Evolutionary conservation across 2,888 invertebrate species (phyloP).

Genomic region (Latrodectus hesperus): DNA sequence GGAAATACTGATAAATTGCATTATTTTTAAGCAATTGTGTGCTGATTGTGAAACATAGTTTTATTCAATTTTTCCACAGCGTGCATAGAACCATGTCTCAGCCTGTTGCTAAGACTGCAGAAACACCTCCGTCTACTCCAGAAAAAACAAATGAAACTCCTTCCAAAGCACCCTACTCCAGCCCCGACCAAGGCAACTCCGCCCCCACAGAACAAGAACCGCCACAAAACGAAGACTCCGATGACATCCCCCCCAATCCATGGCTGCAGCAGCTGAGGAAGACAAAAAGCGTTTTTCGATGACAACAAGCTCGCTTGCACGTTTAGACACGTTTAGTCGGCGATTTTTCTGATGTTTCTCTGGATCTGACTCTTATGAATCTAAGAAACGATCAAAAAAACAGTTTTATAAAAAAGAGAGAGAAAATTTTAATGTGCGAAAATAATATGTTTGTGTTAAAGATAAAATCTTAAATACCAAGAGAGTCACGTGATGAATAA

Average conservation of each 20-base stretch:
- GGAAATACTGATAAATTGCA: too few relatives aligned
- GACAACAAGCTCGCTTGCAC: slow-evolving; percentile 1
- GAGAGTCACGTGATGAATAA: too few relatives aligned
- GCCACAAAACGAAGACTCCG: slow-evolving; percentile 49
- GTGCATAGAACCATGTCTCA: slow-evolving; percentile 57
- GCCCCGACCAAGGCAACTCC: slow-evolving; percentile 1
- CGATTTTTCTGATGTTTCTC: too few relatives aligned
- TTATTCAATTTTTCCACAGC: slow-evolving; percentile 20
- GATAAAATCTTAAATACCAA: too few relatives aligned
- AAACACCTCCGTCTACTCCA: slow-evolving; percentile 10
- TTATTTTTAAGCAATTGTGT: too few relatives aligned
- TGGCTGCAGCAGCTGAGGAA: slow-evolving; percentile 92
- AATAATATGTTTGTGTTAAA: too few relatives aligned
- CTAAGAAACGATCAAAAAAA: too few relatives aligned
- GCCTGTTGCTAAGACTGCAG: slow-evolving; percentile 40
- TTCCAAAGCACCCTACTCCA: background rate
- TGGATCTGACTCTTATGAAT: too few relatives aligned
- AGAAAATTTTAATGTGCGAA: too few relatives aligned
- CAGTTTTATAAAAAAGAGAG: too few relatives aligned
- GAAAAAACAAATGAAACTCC: slow-evolving; percentile 6
- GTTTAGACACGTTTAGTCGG: background rate
- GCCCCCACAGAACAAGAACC: slow-evolving; percentile 18
- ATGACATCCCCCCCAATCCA: slow-evolving; percentile 76
- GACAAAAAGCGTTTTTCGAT: slow-evolving; percentile 82
- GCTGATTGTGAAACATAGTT: too few relatives aligned